phyloP scores from a whole-genome alignment of 2,113 vertebrate genomes.

The Clarias gariepinus region DNA sequence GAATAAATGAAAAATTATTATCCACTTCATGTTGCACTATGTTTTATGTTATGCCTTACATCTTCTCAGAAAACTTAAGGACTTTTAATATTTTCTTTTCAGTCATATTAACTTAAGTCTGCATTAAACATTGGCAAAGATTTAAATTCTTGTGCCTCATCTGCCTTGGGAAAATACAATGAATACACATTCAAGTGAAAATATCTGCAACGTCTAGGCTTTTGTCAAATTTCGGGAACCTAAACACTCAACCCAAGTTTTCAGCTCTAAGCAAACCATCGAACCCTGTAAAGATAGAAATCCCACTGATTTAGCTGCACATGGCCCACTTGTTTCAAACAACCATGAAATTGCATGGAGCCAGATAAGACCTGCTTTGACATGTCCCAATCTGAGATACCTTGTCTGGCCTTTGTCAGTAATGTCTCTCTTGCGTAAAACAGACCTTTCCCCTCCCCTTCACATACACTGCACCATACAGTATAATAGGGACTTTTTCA shows the following conservation, averaged over 20 bases:
- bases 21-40: not conserved
- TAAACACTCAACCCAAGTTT: not conserved
- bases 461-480: conserved; percentile 12
- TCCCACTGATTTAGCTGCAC: conserved; percentile 62
- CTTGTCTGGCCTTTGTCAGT: conserved; percentile 41
- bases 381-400: conserved; percentile 61
- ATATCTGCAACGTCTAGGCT: not conserved
- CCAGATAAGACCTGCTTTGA: conserved; percentile 75
- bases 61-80: not conserved
- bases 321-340: conserved; percentile 79
- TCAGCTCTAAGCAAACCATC: conserved; percentile 53
- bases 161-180: not conserved
- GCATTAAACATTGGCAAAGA: not conserved
- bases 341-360: conserved; percentile 73
- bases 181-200: not conserved
- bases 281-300: conserved; percentile 66
- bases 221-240: not conserved
- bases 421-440: conserved; percentile 44
- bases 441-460: conserved; percentile 40
- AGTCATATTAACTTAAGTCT: not conserved
- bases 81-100: not conserved
- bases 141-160: not conserved
- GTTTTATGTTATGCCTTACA: not conserved
- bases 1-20: not conserved
- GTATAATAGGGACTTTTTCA: not conserved